Evolutionary conservation across 2,113 vertebrate genomes (phyloP), one percentile per base, ranked within the genome.

Genomic region (Oncorhynchus kisutch): DNA sequence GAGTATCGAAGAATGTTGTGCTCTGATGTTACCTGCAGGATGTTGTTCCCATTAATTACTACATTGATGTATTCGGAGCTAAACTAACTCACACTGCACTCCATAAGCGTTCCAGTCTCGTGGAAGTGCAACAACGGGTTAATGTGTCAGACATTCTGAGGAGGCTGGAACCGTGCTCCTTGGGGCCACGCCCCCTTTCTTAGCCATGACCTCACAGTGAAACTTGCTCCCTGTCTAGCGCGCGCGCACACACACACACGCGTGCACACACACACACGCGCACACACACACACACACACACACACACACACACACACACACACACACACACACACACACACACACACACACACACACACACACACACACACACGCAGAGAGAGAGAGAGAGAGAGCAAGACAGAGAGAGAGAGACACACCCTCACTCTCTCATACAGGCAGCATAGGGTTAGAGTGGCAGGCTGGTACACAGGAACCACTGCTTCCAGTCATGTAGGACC

Each of bases 191-290:
- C 59, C 59, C 59, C 59, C 27, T 65, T 78, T 78, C 64, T 66
- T 70, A 57, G 70, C 60, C 80, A 68, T 86, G 84, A 86, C 81
- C 76, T 86, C 81, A 83, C 81, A 68, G 74, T 75, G n/a, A 62
- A 62, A 62, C 59, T 62, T 62, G n/a, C n/a, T 62, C n/a, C 51
- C 74, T 66, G 73, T 51, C 62, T 81, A 78, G 65, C 76, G 67
- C 72, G 67, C 70, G 72, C 74, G 76, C 22, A 27, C 54, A 74
- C 65, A 29, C 45, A 48, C 68, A 9, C 20, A 7, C 72, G n/a
- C 45, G 7, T 72, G 49, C 14, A 24, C 57, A 70, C 57, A 20
- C 70, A 29, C 75, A 82, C 11, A 22, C 22, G 62, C 20, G 66
- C 49, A 29, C 72, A 75, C 72, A 45, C 81, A 78, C 59, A n/a